Evolutionary conservation across 2,888 invertebrate species (phyloP).

Genomic region (Diplolepis rosae): DNA sequence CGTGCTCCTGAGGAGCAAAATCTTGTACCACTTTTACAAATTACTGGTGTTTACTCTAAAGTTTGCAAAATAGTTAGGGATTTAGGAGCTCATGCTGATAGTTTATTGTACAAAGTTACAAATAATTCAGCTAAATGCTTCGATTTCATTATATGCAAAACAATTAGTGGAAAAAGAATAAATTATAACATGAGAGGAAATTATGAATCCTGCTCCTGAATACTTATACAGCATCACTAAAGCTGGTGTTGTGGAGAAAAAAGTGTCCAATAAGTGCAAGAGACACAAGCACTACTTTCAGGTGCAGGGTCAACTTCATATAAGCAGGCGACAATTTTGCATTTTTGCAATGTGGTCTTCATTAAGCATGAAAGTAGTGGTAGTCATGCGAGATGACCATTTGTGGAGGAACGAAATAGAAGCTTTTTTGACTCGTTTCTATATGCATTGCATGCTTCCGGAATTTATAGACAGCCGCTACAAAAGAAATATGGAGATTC

Average conservation of each 20-base stretch:
- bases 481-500: conserved; percentile 3
- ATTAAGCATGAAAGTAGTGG: not conserved
- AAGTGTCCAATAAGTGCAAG: conserved; percentile 34
- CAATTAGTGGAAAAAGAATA: not conserved
- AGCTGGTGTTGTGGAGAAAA: conserved; percentile 45
- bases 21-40: not conserved
- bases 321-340: conserved; percentile 19
- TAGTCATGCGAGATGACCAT: conserved; percentile 12
- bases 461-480: conserved; percentile 31
- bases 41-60: not conserved
- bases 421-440: not conserved
- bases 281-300: conserved; percentile 28
- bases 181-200: not conserved
- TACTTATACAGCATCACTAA: not conserved
- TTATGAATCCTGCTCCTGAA: not conserved
- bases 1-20: not conserved
- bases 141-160: not conserved
- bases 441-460: conserved; percentile 30
- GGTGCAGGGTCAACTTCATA: conserved; percentile 28
- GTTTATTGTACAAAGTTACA: conserved; percentile 7
- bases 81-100: not conserved
- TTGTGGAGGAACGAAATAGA: conserved; percentile 32
- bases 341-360: conserved; percentile 28
- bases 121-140: not conserved
- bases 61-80: not conserved